Base-by-base conservation (phyloP, 2,888 invertebrate genomes). In the Macrosiphum euphorbiae region DNA sequence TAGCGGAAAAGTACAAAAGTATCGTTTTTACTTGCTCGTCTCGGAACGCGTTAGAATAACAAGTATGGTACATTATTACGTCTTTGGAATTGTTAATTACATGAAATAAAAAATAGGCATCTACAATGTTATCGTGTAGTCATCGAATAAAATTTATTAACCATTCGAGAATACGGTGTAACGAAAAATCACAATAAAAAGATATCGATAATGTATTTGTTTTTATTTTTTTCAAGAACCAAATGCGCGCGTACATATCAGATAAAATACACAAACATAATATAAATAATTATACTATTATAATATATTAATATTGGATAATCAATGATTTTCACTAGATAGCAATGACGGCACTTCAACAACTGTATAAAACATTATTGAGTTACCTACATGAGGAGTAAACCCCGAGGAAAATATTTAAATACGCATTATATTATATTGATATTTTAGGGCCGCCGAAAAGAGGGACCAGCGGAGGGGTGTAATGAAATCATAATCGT, bases 31-130 rank as follows among this genome's bases (percentile, higher is more conserved):
- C n/a, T 90, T 20, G 10, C n/a, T 67, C 35, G 35, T 44, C 1
- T n/a, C 24, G 67, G n/a, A 67, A 28, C 28, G 47, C n/a, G 61
- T 67, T 61, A 41, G 61, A 89, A 89, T 44, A 67, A 67, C 50
- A 67, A n/a, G 44, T 41, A 84, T 52, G 24, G 24, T 35, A 88
- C 10, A 50, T 91, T 20, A 85, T 41, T 85, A 91, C 58, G 91
- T 58, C 44, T 44, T 86, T 8, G 41, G 86, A 92, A 92, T 92
- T 61, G 26, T 92, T 92, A 87, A 92, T 86, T 58, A 35, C 13
- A 7, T 58, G 1, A 11, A 55, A 88, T 52, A 50, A 87, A 35
- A 88, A 88, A 50, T 35, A 35, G 8, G 3, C 20, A 28, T 86
- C 10, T 47, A 86, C 47, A 50, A 47, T 78, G 78, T 78, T 78